Conservation (phyloP, 2,797 vertebrate species). For the Anguilla marmorata region DNA sequence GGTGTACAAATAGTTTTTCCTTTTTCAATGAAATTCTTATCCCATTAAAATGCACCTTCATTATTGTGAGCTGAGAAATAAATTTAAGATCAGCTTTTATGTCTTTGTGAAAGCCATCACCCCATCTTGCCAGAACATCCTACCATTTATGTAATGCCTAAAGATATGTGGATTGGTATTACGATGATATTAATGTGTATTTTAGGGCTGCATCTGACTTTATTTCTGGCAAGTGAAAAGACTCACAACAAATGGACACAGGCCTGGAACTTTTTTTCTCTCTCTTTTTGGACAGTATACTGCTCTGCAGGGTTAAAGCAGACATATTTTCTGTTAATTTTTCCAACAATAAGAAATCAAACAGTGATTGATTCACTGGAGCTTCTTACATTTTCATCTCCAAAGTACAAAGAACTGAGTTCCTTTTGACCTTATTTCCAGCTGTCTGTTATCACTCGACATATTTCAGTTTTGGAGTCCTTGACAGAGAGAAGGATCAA, state of each 20-base stretch:
- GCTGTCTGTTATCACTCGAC: conserved; percentile 74
- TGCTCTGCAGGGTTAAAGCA: background rate
- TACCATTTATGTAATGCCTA: background rate
- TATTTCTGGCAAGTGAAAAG: background rate
- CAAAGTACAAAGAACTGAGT: conserved; percentile 70
- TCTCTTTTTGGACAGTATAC: background rate
- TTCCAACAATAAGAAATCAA: background rate
- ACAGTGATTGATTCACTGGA: background rate
- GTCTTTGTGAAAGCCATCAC: too few relatives aligned
- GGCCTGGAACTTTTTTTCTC: background rate
- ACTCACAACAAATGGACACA: background rate
- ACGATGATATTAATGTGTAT: background rate
- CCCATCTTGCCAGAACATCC: too few relatives aligned
- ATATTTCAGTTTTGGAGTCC: conserved; percentile 60
- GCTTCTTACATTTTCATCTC: conserved; percentile 41
- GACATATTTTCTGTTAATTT: background rate
- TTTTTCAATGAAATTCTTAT: conserved; percentile 8
- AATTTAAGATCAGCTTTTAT: too few relatives aligned
- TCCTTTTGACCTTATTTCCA: conserved; percentile 72
- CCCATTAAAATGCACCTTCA: background rate
- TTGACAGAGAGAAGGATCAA: conserved; percentile 70
- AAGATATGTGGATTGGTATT: background rate
- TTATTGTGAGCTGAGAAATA: too few relatives aligned
- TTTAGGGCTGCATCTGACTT: background rate
- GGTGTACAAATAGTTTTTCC: background rate